phyloP scores from a whole-genome alignment of 2,113 vertebrate species.

The Rana temporaria region DNA sequence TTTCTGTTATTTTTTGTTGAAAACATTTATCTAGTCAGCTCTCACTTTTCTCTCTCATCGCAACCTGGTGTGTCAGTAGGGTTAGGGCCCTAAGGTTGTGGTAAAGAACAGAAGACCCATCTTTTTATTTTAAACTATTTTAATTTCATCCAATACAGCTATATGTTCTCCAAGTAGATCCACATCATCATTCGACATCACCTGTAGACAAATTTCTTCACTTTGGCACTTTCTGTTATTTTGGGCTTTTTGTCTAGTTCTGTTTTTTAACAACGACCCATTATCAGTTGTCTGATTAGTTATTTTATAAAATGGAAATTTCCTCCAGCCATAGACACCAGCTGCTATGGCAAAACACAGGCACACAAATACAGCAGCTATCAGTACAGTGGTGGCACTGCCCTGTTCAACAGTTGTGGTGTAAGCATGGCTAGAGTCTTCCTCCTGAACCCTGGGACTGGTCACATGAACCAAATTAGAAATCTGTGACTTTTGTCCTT shows the following conservation, averaged over 20 bases:
- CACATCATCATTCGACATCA: background rate
- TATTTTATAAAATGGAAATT: background rate
- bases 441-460: conserved; percentile 37
- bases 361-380: conserved; percentile 44
- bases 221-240: background rate
- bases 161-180: background rate
- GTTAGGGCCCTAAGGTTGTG: no score
- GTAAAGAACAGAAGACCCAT: no score
- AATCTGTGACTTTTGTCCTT: conserved; percentile 59
- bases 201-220: background rate
- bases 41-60: no score
- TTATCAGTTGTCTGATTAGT: background rate
- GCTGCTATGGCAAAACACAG: conserved; percentile 59
- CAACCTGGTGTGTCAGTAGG: no score
- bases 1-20: no score
- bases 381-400: conserved; percentile 57
- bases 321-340: conserved; percentile 47
- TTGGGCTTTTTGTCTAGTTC: background rate
- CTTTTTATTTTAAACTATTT: background rate
- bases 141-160: conserved; percentile 3
- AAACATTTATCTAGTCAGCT: no score
- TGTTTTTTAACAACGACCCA: background rate
- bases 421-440: conserved; percentile 6
- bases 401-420: conserved; percentile 32
- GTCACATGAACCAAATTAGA: conserved; percentile 69